Percentiles rank a stretch among this genome's conserved stretches.
These are phyloP conservation scores for Xestoiulus laeticollis DNA, from an alignment of 2,888 invertebrate species.

Conservation along the genomic window DNA sequence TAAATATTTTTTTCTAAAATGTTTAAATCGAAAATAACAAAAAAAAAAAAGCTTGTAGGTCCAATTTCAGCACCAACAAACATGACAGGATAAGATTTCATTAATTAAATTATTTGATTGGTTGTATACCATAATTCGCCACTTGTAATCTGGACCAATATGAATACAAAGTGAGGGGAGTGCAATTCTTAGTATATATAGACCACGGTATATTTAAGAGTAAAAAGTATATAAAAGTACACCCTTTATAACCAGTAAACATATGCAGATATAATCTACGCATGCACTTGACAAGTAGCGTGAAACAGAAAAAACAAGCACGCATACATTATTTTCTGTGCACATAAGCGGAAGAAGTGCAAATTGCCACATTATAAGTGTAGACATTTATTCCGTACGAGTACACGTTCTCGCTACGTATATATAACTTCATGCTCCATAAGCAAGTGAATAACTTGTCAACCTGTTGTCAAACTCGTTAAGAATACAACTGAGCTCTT, in stretches of 20 bases:
- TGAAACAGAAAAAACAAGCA: background rate
- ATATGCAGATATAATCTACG: background rate
- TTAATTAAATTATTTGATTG: no score
- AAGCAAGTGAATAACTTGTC: conserved; percentile 33
- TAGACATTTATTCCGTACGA: conserved; percentile 1
- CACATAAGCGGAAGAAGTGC: background rate
- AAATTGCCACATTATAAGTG: conserved; percentile 34
- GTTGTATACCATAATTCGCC: no score
- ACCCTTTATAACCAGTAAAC: background rate
- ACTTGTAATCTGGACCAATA: no score
- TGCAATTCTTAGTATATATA: no score
- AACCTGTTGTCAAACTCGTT: conserved; percentile 33
- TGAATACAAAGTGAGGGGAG: no score
- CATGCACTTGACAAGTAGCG: background rate
- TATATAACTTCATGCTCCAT: background rate
- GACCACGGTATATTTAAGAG: no score
- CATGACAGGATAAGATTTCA: no score
- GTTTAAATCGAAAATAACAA: no score
- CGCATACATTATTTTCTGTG: conserved; percentile 8
- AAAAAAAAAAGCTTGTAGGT: no score
- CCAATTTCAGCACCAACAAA: no score
- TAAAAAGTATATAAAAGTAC: no score
- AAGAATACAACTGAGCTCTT: background rate
- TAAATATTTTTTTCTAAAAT: no score
- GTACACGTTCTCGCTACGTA: background rate